phyloP scores from a whole-genome alignment of 2,113 vertebrate species.

The Athene noctua region DNA sequence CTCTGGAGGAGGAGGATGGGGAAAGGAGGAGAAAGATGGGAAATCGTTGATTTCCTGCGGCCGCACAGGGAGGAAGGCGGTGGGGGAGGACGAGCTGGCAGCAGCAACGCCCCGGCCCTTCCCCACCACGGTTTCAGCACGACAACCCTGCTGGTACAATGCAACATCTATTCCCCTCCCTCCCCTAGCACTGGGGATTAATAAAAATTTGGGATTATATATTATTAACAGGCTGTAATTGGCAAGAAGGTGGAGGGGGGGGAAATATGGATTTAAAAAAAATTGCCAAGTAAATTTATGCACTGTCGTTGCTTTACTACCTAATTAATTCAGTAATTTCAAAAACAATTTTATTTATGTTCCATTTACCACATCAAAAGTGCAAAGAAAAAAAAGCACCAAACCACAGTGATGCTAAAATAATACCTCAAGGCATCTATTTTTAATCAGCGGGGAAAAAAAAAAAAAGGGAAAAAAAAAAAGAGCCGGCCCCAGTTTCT shows the following conservation, averaged over 20 bases:
- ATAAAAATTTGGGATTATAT: neutral
- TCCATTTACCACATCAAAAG: conserved; percentile 81
- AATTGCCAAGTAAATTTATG: conserved; percentile 65
- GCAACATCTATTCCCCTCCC: neutral
- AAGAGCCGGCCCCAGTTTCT: conserved; percentile 24
- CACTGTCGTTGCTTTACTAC: conserved; percentile 70
- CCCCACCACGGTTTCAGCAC: neutral
- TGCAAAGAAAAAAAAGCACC: conserved; percentile 50
- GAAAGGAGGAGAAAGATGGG: neutral
- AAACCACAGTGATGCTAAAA: conserved; percentile 72
- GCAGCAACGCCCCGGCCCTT: neutral
- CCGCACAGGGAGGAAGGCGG: neutral
- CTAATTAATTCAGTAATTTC: conserved; percentile 83
- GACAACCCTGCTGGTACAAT: neutral
- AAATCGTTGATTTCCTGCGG: neutral
- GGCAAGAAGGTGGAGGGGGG: neutral
- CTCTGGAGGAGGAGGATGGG: neutral
- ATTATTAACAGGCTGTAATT: neutral
- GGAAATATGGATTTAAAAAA: conserved; percentile 49
- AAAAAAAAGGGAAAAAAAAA: neutral
- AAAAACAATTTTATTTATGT: conserved; percentile 85
- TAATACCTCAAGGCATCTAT: conserved; percentile 80
- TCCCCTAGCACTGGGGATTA: neutral
- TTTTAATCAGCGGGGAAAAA: conserved; percentile 71
- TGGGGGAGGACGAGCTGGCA: neutral